Base-by-base conservation (phyloP, 2,888 invertebrate genomes). In the Arrhopalites spinosus region DNA sequence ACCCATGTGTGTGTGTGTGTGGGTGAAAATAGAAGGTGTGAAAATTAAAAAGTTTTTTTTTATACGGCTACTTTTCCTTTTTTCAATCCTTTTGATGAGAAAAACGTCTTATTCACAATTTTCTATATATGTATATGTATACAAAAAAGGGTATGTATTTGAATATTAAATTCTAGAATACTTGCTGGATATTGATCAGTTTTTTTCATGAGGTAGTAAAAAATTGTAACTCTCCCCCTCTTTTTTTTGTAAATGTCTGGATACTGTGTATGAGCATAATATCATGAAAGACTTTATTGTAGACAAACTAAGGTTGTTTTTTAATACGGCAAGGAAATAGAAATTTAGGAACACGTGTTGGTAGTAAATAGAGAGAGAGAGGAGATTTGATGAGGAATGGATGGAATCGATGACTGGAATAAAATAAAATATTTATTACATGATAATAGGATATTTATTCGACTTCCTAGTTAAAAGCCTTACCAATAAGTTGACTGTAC, bases 391-490 rank as follows among this genome's bases (percentile, higher is more conserved):
- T 59, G 20, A 59, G 59, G 25, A 59, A 59, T 25, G 59, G 59
- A 59, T 59, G 27, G 59, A 59, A 59, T 59, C 59, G 59, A 59
- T 59, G 59, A 53, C 53, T 53, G n/a, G 23, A n/a, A 11, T 7
- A 59, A 59, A 59, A 25, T 59, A 20, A 23, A 59, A 59, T 59
- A 5, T 59, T 59, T 59, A 59, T 59, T 59, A 59, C 59, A 59
- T 59, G 59, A 59, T 59, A 59, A 59, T 59, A 59, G 59, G 25
- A 25, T 27, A 59, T 59, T 59, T 59, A 59, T 27, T 59, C 1
- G 59, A 59, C 59, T 59, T 59, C 11, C 23, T 59, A 25, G 25
- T 59, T 59, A 59, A 59, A 59, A 25, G 59, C 15, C 25, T 36
- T 36, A 7, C 36, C 36, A 3, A 36, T 7, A 7, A 11, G 36